Conservation (phyloP, 2,888 invertebrate species). For the Brachypterus glaber region DNA sequence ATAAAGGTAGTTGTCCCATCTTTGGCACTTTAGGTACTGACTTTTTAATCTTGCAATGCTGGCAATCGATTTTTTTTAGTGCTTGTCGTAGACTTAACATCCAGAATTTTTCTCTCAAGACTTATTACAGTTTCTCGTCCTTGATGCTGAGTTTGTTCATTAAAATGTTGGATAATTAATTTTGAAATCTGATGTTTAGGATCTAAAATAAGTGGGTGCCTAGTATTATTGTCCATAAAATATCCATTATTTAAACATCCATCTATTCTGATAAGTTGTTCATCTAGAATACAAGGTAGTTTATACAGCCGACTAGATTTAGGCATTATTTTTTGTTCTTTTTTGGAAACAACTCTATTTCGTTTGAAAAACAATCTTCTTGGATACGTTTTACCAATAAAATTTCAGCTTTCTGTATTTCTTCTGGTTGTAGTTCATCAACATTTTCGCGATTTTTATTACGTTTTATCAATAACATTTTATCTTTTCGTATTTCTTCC, state of each 20-base stretch:
- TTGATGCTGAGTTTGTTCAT: slow-evolving; percentile 11
- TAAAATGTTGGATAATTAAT: slow-evolving; percentile 11
- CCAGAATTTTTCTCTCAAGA: slow-evolving; percentile 9
- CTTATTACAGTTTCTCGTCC: slow-evolving; percentile 9
- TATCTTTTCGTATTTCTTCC: too few relatives aligned
- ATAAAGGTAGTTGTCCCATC: slow-evolving; percentile 10
- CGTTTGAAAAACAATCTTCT: too few relatives aligned
- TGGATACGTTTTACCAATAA: too few relatives aligned
- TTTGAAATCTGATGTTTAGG: slow-evolving; percentile 9
- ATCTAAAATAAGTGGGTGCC: slow-evolving; percentile 4
- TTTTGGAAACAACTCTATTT: too few relatives aligned
- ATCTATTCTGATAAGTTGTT: slow-evolving; percentile 3
- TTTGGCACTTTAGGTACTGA: slow-evolving; percentile 9
- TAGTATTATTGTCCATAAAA: too few relatives aligned
- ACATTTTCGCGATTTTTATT: too few relatives aligned
- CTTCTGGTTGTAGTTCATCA: too few relatives aligned
- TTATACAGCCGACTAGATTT: too few relatives aligned
- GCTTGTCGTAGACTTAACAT: slow-evolving; percentile 9
- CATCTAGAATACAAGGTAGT: too few relatives aligned
- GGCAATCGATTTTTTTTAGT: slow-evolving; percentile 9
- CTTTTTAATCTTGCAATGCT: slow-evolving; percentile 7
- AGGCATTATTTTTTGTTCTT: too few relatives aligned
- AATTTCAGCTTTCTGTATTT: too few relatives aligned
- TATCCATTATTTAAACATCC: slow-evolving; percentile 8
- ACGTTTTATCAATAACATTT: too few relatives aligned